Conservation (phyloP, 2,888 invertebrate species). For the Agonopterix arenella region DNA sequence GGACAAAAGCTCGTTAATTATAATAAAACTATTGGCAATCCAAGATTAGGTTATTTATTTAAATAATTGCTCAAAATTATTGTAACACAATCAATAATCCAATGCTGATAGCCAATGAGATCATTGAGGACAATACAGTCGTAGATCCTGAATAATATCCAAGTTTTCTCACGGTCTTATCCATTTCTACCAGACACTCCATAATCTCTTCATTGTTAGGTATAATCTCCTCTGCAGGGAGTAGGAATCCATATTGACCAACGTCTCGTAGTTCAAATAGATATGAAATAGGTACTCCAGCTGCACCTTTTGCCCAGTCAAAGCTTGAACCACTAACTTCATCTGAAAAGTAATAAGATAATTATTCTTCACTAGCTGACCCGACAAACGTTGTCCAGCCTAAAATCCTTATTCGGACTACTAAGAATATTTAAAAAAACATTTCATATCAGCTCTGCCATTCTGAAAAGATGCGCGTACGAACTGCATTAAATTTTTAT, state of each 20-base stretch:
- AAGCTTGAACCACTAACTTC: constrained; percentile 57
- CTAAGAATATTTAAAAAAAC: no score
- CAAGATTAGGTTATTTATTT: no score
- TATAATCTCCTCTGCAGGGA: constrained; percentile 67
- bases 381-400: no score
- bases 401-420: no score
- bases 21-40: no score
- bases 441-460: no score
- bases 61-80: not conserved
- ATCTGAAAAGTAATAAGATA: constrained; percentile 31
- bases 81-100: constrained; percentile 15
- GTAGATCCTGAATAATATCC: constrained; percentile 30
- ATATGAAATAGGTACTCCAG: constrained; percentile 68
- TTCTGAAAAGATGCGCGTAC: no score
- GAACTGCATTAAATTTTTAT: no score
- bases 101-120: constrained; percentile 15
- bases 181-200: constrained; percentile 49
- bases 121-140: constrained; percentile 11
- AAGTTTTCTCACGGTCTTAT: constrained; percentile 29
- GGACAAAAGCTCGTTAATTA: no score
- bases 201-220: constrained; percentile 61
- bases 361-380: no score
- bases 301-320: constrained; percentile 76
- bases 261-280: constrained; percentile 76
- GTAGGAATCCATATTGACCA: constrained; percentile 70